Percentiles rank a stretch among this genome's conserved stretches.
Conservation (phyloP, 92 coral and sea anemone species). For the Meandrina meandrites region DNA sequence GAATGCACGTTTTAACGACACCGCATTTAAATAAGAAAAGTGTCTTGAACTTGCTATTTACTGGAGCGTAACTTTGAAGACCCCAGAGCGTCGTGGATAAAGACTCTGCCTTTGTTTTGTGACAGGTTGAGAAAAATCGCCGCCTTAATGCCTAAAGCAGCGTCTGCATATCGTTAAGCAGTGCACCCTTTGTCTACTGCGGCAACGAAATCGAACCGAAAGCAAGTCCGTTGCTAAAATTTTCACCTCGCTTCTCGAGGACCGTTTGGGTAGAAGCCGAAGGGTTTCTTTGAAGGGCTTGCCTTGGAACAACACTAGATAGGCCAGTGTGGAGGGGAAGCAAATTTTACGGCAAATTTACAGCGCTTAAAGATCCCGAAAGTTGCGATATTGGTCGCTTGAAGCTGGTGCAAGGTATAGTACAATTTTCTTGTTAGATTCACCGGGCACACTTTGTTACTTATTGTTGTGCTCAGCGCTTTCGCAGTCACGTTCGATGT, state of each 20-base stretch:
- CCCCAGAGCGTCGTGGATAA: constrained; percentile 32
- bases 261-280: not conserved
- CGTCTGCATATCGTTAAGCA: constrained; percentile 47
- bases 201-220: constrained; percentile 12
- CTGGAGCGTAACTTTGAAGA: constrained; percentile 23
- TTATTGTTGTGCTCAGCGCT: not conserved
- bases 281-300: not conserved
- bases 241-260: constrained; percentile 7
- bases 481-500: not conserved
- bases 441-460: constrained; percentile 9
- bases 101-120: constrained; percentile 17
- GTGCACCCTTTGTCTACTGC: constrained; percentile 29
- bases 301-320: not conserved
- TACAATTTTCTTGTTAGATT: not conserved
- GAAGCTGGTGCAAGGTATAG: constrained; percentile 8
- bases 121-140: constrained; percentile 29
- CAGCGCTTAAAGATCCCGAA: constrained; percentile 5
- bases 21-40: constrained; percentile 48
- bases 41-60: constrained; percentile 24
- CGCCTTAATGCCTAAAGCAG: constrained; percentile 15
- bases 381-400: constrained; percentile 27
- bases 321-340: not conserved
- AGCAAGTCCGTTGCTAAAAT: constrained; percentile 1
- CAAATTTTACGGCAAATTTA: constrained; percentile 14
- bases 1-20: constrained; percentile 33